phyloP scores from a whole-genome alignment of 2,113 vertebrate genomes.

The Miniopterus natalensis region DNA sequence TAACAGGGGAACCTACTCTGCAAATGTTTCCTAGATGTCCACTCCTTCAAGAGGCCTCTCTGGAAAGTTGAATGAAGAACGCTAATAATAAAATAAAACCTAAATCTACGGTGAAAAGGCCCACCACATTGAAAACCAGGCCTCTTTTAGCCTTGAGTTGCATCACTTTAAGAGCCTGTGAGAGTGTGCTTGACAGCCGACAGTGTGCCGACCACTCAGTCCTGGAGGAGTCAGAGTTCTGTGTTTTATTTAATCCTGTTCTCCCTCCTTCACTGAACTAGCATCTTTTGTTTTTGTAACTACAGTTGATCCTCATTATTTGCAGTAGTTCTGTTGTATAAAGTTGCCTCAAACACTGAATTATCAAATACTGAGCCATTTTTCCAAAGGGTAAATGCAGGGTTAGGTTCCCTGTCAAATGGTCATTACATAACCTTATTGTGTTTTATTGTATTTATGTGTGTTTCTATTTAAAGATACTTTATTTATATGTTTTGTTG shows the following conservation, averaged over 20 bases:
- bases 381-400: neutral
- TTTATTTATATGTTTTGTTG: neutral
- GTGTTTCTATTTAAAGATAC: neutral
- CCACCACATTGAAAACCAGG: accelerated
- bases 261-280: neutral
- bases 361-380: neutral
- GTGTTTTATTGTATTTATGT: neutral
- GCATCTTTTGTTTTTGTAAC: neutral
- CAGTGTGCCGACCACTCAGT: neutral
- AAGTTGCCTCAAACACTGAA: neutral
- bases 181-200: neutral
- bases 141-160: neutral
- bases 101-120: neutral
- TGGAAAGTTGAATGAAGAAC: neutral
- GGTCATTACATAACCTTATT: neutral
- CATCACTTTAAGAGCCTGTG: neutral
- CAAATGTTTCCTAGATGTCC: neutral
- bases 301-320: neutral
- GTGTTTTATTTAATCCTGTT: neutral
- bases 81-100: neutral
- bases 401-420: neutral
- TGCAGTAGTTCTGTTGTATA: neutral
- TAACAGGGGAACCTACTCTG: neutral
- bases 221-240: neutral
- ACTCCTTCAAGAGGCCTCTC: neutral